Percentiles rank a stretch among this genome's conserved stretches.
Conservation (phyloP, 1,140 invertebrate species). For the Proales similis region DNA sequence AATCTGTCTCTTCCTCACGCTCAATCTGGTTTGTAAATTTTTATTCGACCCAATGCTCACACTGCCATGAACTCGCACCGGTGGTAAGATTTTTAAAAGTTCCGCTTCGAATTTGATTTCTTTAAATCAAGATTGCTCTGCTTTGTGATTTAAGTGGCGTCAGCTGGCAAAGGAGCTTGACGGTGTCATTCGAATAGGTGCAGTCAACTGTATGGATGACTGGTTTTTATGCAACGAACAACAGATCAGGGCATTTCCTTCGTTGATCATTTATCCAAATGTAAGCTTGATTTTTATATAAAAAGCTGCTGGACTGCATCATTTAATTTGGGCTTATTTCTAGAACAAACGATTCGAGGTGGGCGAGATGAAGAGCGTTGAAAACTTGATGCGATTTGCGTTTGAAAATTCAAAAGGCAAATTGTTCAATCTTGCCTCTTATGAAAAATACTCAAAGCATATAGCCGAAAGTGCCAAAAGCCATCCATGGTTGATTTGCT, state of each 20-base stretch:
- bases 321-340: constrained; percentile 41
- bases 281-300: constrained; percentile 43
- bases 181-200: constrained; percentile 66
- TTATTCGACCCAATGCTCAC: constrained; percentile 52
- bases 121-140: constrained; percentile 12
- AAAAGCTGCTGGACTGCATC: not conserved
- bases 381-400: constrained; percentile 51
- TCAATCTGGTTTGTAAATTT: constrained; percentile 38
- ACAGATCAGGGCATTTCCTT: constrained; percentile 64
- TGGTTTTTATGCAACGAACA: constrained; percentile 63
- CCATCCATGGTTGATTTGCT: constrained; percentile 54
- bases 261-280: constrained; percentile 59
- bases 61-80: constrained; percentile 69
- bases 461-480: constrained; percentile 39
- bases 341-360: constrained; percentile 52
- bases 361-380: constrained; percentile 46
- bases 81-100: constrained; percentile 48
- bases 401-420: constrained; percentile 47
- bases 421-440: constrained; percentile 39
- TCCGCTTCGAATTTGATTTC: not conserved
- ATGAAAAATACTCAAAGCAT: not conserved
- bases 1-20: no score
- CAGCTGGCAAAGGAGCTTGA: constrained; percentile 65
- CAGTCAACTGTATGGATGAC: constrained; percentile 72
- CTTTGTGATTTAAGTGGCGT: constrained; percentile 59